phyloP scores from a whole-genome alignment of 2,797 vertebrate species.

The Ctenopoma kingsleyae region DNA sequence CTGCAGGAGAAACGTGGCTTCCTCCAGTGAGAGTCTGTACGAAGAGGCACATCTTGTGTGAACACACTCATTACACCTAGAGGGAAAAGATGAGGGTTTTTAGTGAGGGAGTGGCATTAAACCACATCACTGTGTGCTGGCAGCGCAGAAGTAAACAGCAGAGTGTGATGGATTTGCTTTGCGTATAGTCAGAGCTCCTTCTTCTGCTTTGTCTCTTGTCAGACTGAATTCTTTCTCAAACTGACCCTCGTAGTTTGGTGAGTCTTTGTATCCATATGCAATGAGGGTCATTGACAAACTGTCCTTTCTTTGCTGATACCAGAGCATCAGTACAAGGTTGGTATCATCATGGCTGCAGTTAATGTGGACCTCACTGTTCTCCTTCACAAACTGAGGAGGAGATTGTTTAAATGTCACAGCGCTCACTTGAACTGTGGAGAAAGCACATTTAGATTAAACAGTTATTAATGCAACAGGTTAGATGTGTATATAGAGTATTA shows the following conservation, averaged over 20 bases:
- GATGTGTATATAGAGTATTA: background rate
- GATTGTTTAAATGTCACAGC: conserved; percentile 49
- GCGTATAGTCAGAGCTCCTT: conserved; percentile 47
- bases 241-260: conserved; percentile 25
- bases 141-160: conserved; percentile 69
- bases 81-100: conserved; percentile 20
- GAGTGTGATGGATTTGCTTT: conserved; percentile 35
- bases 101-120: conserved; percentile 32
- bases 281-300: conserved; percentile 53
- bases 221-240: conserved; percentile 7
- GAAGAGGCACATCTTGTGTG: background rate
- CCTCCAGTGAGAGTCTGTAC: background rate
- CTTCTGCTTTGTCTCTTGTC: background rate
- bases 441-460: conserved; percentile 1
- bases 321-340: conserved; percentile 25
- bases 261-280: conserved; percentile 14
- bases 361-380: conserved; percentile 12
- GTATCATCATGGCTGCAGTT: conserved; percentile 53
- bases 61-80: too few relatives aligned
- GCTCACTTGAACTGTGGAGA: conserved; percentile 48
- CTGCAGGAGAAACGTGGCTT: background rate
- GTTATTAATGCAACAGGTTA: background rate
- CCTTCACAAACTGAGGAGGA: conserved; percentile 30
- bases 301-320: conserved; percentile 60
- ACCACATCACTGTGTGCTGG: conserved; percentile 55